Conservation (phyloP, 2,888 invertebrate species). For the Lordiphosa andalusiaca region DNA sequence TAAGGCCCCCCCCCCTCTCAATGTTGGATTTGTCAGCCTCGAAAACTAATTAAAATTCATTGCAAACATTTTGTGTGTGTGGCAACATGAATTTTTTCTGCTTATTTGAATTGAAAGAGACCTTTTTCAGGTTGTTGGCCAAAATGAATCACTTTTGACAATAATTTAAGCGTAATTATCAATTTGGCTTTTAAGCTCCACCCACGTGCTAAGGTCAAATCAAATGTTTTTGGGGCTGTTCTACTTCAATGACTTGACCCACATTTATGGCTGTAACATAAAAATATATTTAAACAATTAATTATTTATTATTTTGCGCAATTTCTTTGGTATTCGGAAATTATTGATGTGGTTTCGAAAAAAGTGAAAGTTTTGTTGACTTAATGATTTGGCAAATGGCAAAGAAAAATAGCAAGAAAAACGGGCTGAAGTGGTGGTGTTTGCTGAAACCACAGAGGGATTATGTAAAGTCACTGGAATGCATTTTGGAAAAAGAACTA, state of each 20-base stretch:
- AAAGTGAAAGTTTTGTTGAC: constrained; percentile 58
- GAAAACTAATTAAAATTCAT: constrained; percentile 67
- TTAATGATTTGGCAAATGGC: constrained; percentile 43
- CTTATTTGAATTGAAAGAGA: constrained; percentile 30
- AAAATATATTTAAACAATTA: constrained; percentile 51
- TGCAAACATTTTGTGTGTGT: constrained; percentile 54
- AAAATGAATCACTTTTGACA: constrained; percentile 22
- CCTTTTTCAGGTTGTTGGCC: constrained; percentile 32
- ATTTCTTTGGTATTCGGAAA: constrained; percentile 36
- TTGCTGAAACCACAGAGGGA: too few relatives aligned
- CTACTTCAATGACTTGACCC: constrained; percentile 69
- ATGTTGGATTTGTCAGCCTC: constrained; percentile 61
- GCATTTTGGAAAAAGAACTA: not conserved
- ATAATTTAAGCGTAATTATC: constrained; percentile 15
- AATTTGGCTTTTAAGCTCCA: constrained; percentile 39
- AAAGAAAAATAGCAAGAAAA: constrained; percentile 30
- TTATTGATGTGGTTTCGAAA: constrained; percentile 25
- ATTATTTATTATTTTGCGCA: constrained; percentile 57
- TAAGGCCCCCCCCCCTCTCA: constrained; percentile 45
- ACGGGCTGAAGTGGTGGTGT: too few relatives aligned
- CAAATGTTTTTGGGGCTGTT: constrained; percentile 36
- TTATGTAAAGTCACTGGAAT: not conserved
- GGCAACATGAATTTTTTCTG: constrained; percentile 28
- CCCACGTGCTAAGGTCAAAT: constrained; percentile 62
- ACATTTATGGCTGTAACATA: constrained; percentile 34